Percentiles rank a stretch among this genome's conserved stretches.
phyloP scores from a whole-genome alignment of 2,113 vertebrate species.

The Tragelaphus imberbis region DNA sequence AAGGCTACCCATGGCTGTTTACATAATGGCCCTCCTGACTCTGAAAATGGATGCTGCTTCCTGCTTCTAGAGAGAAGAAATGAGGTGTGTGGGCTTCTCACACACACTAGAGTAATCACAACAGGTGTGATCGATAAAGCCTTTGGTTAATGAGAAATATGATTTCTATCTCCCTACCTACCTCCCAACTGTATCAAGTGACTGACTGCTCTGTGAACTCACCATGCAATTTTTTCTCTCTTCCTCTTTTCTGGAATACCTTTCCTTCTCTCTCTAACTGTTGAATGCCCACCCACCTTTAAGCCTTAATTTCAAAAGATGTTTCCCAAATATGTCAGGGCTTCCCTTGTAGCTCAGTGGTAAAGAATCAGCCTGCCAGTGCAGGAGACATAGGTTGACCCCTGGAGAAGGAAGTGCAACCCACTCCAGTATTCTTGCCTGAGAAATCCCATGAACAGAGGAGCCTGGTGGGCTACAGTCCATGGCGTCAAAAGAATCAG shows the following conservation, averaged over 20 bases:
- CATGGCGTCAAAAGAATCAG: fast-evolving
- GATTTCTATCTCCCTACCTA: background rate
- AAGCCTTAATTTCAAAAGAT: background rate
- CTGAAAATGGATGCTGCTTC: background rate
- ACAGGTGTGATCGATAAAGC: too few relatives aligned
- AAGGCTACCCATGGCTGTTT: background rate
- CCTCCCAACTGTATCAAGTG: background rate
- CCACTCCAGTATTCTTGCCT: background rate
- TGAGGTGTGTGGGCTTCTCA: fast-evolving
- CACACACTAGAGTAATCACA: background rate
- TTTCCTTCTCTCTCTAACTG: background rate
- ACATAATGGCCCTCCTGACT: background rate
- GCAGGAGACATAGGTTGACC: background rate
- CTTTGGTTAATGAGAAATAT: background rate
- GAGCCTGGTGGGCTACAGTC: background rate
- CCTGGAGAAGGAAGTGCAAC: background rate
- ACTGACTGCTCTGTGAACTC: background rate
- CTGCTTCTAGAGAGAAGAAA: background rate
- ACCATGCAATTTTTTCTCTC: background rate
- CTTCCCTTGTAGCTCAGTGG: background rate
- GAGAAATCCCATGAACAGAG: background rate
- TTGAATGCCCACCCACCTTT: background rate
- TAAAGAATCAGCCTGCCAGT: background rate
- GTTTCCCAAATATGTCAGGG: background rate
- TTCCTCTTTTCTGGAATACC: background rate